These are phyloP conservation scores for Trichoplusia ni DNA, from an alignment of 1,140 invertebrate genomes.

Conservation along the genomic window DNA sequence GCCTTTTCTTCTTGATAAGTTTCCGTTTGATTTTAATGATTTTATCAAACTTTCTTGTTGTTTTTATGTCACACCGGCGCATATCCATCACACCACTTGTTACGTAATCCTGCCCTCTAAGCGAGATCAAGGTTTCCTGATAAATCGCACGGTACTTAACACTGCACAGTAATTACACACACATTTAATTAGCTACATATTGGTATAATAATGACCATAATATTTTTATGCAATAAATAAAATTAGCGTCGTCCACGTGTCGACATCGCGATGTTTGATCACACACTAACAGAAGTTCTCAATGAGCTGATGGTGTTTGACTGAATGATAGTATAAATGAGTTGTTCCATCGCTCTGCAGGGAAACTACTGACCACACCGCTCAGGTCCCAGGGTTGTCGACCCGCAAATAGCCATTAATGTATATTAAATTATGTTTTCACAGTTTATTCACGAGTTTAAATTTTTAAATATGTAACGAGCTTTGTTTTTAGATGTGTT, in stretches of 20 bases:
- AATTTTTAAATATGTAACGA: too few species aligned
- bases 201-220: neutral
- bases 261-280: slow-evolving; percentile 43
- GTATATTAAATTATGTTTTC: slow-evolving; percentile 34
- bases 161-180: slow-evolving; percentile 7
- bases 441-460: slow-evolving; percentile 25
- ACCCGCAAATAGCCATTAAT: slow-evolving; percentile 30
- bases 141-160: slow-evolving; percentile 5
- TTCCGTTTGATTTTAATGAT: slow-evolving; percentile 71
- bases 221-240: slow-evolving; percentile 25
- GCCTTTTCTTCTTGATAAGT: slow-evolving; percentile 67
- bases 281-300: slow-evolving; percentile 46
- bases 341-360: neutral
- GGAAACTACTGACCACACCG: slow-evolving; percentile 33
- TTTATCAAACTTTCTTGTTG: slow-evolving; percentile 63
- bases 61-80: slow-evolving; percentile 55
- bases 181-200: slow-evolving; percentile 8
- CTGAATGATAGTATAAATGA: slow-evolving; percentile 12
- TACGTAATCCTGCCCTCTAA: slow-evolving; percentile 33
- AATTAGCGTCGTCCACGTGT: slow-evolving; percentile 43
- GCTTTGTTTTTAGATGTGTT: too few species aligned
- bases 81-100: slow-evolving; percentile 44
- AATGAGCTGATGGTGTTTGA: slow-evolving; percentile 37
- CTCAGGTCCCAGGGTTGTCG: slow-evolving; percentile 53
- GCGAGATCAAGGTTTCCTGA: slow-evolving; percentile 35